phyloP scores from a whole-genome alignment of 2,797 vertebrate genomes.

The Dipus sagitta region DNA sequence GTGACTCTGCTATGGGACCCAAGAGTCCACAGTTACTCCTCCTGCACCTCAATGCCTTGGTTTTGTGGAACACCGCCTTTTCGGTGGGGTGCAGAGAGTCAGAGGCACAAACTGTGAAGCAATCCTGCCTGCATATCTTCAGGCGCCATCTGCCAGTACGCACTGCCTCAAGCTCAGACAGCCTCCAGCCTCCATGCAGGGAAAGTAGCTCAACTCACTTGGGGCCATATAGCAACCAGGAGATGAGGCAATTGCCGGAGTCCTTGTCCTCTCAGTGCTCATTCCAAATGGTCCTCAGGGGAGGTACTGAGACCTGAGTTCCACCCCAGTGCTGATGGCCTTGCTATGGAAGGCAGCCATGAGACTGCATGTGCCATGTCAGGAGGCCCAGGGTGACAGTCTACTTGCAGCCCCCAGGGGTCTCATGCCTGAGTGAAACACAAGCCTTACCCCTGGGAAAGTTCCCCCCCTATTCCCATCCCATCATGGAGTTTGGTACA shows the following conservation, averaged over 20 bases:
- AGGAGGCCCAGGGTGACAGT: neutral
- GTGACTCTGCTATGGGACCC: neutral
- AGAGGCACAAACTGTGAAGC: neutral
- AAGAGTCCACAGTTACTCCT: neutral
- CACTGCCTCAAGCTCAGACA: neutral
- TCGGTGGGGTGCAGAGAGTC: neutral
- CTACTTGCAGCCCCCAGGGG: neutral
- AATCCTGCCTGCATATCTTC: neutral
- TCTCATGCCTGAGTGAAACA: neutral
- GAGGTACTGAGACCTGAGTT: neutral
- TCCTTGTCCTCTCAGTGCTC: slow-evolving; percentile 40
- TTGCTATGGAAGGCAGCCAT: neutral
- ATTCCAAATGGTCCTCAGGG: slow-evolving; percentile 46
- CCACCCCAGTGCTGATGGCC: neutral
- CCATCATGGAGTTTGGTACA: neutral
- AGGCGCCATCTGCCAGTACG: neutral
- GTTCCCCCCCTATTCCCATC: neutral
- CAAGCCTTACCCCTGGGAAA: slow-evolving; percentile 24
- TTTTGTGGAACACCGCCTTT: neutral
- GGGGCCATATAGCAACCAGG: neutral
- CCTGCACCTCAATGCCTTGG: neutral
- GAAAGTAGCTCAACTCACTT: neutral
- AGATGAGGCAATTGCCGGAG: slow-evolving; percentile 45
- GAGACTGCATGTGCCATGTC: neutral
- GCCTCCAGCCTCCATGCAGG: neutral